These are phyloP conservation scores for Sinentomon sp. DNA, from an alignment of 2,888 invertebrate species.

Conservation along the genomic window DNA sequence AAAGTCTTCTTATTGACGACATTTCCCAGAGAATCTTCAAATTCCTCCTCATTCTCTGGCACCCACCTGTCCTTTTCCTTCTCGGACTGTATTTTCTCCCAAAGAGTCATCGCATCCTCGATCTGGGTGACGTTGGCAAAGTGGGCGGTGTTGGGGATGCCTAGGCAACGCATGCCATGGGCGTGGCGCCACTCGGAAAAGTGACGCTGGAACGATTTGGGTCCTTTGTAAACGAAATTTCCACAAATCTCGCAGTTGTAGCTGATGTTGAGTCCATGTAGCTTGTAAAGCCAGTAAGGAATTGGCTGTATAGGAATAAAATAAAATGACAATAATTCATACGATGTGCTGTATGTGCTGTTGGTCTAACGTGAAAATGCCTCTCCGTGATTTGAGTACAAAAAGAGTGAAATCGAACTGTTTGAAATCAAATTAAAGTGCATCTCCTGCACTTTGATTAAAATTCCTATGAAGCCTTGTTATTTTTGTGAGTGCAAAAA, in stretches of 20 bases:
- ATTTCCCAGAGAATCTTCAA: slow-evolving; percentile 93
- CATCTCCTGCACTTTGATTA: too few relatives aligned
- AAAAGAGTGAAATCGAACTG: too few relatives aligned
- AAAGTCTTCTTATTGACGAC: slow-evolving; percentile 95
- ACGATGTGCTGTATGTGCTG: too few relatives aligned
- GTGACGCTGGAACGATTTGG: slow-evolving; percentile 96
- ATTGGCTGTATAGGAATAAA: slow-evolving; percentile 31
- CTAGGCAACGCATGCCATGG: slow-evolving; percentile 86
- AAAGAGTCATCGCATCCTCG: slow-evolving; percentile 84
- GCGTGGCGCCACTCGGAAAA: slow-evolving; percentile 49
- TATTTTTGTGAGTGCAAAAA: too few relatives aligned
- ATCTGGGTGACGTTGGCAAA: slow-evolving; percentile 99
- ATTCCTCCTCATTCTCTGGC: slow-evolving; percentile 91
- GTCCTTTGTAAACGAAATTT: slow-evolving; percentile 91
- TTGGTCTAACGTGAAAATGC: too few relatives aligned
- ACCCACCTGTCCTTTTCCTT: slow-evolving; percentile 90
- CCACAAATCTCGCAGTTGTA: slow-evolving; percentile 99
- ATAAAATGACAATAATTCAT: too few relatives aligned
- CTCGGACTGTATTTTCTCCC: slow-evolving; percentile 88
- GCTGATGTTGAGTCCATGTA: slow-evolving; percentile 93
- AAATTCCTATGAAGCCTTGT: too few relatives aligned
- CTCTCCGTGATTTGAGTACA: too few relatives aligned
- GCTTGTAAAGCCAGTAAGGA: slow-evolving; percentile 95
- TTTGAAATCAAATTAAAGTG: too few relatives aligned
- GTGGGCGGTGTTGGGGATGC: slow-evolving; percentile 98